Conservation (phyloP, 2,113 vertebrate genomes). For the Arothron firmamentum region DNA sequence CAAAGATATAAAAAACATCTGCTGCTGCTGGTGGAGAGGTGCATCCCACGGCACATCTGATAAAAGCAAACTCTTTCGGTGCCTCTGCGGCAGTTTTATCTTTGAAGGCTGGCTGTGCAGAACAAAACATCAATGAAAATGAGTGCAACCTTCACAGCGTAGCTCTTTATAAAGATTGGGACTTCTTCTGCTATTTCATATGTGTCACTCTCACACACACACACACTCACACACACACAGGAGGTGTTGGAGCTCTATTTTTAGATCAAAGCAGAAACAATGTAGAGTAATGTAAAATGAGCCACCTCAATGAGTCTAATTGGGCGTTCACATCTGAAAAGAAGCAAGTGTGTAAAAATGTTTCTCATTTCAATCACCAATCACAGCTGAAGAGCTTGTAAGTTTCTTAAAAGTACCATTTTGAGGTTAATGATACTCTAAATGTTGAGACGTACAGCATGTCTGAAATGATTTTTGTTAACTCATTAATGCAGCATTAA, state of each 20-base stretch:
- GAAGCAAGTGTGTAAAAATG: constrained; percentile 16
- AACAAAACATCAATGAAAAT: background rate
- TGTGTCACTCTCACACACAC: background rate
- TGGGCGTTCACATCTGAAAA: constrained; percentile 38
- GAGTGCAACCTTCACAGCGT: background rate
- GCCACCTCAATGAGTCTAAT: constrained; percentile 30
- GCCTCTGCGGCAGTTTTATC: constrained; percentile 1
- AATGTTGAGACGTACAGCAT: too few relatives aligned
- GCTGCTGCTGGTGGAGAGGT: background rate
- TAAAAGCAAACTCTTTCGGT: background rate
- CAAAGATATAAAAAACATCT: background rate
- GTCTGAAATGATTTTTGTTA: too few relatives aligned
- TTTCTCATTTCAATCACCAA: constrained; percentile 7
- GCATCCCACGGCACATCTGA: background rate
- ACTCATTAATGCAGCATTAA: too few relatives aligned
- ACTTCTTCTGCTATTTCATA: too few relatives aligned
- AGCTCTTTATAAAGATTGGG: background rate
- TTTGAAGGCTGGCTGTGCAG: background rate
- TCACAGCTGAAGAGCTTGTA: background rate
- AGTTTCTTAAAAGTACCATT: background rate
- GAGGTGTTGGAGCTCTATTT: background rate
- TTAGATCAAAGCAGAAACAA: constrained; percentile 6
- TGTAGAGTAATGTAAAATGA: constrained; percentile 22
- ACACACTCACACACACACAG: too few relatives aligned
- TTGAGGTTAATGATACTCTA: too few relatives aligned